phyloP scores from a whole-genome alignment of 2,797 vertebrate species.

The Lithobates pipiens region DNA sequence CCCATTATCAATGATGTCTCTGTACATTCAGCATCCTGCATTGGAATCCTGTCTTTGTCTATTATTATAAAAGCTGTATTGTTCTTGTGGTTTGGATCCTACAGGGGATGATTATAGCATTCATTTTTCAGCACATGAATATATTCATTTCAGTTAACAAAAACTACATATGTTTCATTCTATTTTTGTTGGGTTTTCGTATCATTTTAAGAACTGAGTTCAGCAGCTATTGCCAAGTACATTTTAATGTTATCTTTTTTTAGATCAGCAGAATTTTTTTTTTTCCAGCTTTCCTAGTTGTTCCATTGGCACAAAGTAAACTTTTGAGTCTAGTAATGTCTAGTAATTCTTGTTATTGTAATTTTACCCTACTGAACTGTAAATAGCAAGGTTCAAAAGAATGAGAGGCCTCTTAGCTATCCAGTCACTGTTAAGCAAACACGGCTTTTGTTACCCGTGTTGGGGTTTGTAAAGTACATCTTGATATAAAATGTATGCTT shows the following conservation, averaged over 20 bases:
- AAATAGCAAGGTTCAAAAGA: neutral
- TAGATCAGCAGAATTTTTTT: neutral
- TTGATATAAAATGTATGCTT: neutral
- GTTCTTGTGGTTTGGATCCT: neutral
- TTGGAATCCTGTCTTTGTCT: neutral
- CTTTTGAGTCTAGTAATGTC: neutral
- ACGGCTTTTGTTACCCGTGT: neutral
- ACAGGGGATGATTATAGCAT: neutral
- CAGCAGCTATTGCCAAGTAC: neutral
- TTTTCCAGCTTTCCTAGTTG: neutral
- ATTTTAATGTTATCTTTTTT: neutral
- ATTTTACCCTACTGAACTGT: constrained; percentile 29
- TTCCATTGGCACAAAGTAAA: neutral
- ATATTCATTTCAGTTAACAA: neutral
- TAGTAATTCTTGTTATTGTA: neutral
- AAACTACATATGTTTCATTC: neutral
- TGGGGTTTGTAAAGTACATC: neutral
- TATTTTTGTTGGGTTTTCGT: neutral
- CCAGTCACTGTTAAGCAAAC: constrained; percentile 29
- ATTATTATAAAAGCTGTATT: constrained; percentile 11
- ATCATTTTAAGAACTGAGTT: neutral
- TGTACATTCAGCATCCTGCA: neutral
- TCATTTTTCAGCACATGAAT: neutral
- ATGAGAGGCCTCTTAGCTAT: constrained; percentile 1
- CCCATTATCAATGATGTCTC: constrained; percentile 7